Base-by-base conservation (phyloP, 2,888 invertebrate genomes). In the Drosophila subquinaria region DNA sequence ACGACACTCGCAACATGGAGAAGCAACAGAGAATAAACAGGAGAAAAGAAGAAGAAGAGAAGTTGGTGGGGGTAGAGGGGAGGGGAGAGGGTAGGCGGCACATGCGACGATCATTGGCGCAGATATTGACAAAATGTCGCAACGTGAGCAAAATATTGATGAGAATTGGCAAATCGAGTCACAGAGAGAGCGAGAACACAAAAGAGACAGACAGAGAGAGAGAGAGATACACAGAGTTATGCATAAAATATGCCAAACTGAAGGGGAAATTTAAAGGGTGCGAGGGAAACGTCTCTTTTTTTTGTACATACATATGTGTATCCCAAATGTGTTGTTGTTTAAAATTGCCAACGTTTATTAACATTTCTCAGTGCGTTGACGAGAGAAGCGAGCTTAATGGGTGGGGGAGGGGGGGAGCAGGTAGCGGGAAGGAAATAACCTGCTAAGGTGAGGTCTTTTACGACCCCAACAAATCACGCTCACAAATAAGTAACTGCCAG, bases 111-210 rank as follows among this genome's bases (percentile, higher is more conserved):
- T 88, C 88, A 90, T 85, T 83, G 87, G 81, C 87, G 86, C 88
- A 90, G 91, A 91, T 92, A 91, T 92, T 92, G 92, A 92, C 92
- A 90, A 92, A 92, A 92, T 92, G 92, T 92, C 92, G 90, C 90
- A 91, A 91, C 91, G 91, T 92, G 92, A 79, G 84, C 83, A 84
- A 90, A 91, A 90, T 92, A 82, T 88, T 91, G 87, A 90, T 91
- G 88, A 90, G 82, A 78, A 66, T 85, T 88, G 69, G 83, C 91
- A 81, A 78, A 86, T 59, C 67, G 56, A 51, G 51, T 11, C 30
- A 45, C 17, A 15, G n/a, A 10, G 40, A n/a, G 38, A 23, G 5
- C 13, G 38, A 38, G 33, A 10, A 13, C 13, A 9, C 20, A 38
- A 6, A 20, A 38, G 13, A 5, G 47, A 15, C 5, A 43, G 42